Evolutionary conservation across 2,113 vertebrate species (phyloP), one percentile per base, ranked within the genome.

Genomic region (Thunnus thynnus): DNA sequence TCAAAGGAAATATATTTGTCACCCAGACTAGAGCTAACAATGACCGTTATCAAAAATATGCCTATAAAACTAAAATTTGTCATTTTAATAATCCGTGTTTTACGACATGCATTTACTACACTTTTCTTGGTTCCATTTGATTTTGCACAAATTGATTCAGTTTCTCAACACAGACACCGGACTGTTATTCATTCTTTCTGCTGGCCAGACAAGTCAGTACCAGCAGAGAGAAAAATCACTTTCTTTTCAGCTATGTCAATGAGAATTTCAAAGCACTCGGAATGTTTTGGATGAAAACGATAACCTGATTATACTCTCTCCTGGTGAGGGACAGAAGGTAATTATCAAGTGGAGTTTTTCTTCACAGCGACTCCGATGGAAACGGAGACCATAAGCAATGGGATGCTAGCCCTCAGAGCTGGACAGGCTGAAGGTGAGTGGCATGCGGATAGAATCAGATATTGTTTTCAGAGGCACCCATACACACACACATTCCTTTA

Each of bases 391-490:
- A 82, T 67, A 81, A 85, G 84, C 65, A 13, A 22, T 47, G 68
- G 73, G 86, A 79, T 69, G 83, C 78, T 12, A 71, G 67, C 68
- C 86, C 87, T 84, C 60, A 18, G 41, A 84, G 84, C 76, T 55
- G 50, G 78, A 85, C 77, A 13, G 88, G 82, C 85, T 87, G 89
- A 77, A 92, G 90, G 87, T 94, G 88, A 93, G 86, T 88, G 88
- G 81, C 90, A 93, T 89, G 87, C 88, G 86, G 86, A 93, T 74
- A 88, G 88, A 94, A 93, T 91, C 82, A 85, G 87, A 93, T 91
- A 92, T 91, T 91, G 89, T 93, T 94, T 94, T 89, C 88, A 86
- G 80, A 86, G 75, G 63, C 69, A 75, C 78, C 61, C 85, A 71
- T 87, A 83, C 84, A 67, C 76, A 86, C 89, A 89, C 83, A 70